A percentile compares a stretch with the other conserved stretches of the same genome.
Conservation (phyloP, 2,888 invertebrate genomes). For the Rutpela maculata region DNA sequence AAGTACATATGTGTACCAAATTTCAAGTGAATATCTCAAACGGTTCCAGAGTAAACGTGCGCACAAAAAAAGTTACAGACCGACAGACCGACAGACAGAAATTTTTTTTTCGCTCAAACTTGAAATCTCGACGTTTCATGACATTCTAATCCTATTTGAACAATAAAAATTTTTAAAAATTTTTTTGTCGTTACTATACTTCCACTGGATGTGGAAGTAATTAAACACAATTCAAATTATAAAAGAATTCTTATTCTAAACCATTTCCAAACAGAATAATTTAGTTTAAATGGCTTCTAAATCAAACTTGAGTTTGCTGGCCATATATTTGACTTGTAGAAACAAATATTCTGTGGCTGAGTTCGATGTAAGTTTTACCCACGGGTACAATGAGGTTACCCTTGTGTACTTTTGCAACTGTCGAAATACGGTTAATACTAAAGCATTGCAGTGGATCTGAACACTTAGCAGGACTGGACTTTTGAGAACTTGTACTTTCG, state of each 20-base stretch:
- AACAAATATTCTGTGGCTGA: conserved; percentile 52
- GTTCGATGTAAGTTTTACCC: conserved; percentile 58
- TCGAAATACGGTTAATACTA: conserved; percentile 51
- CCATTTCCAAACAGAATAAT: background rate
- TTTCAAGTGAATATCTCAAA: no score
- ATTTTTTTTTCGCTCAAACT: no score
- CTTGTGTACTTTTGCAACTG: conserved; percentile 53
- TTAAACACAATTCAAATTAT: no score
- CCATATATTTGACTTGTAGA: conserved; percentile 53
- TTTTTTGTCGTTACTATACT: no score
- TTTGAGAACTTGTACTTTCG: conserved; percentile 4
- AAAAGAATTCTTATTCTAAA: background rate
- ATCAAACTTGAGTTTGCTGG: conserved; percentile 5
- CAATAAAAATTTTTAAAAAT: no score
- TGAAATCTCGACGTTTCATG: no score
- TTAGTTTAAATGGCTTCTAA: conserved; percentile 3
- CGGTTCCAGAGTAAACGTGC: no score
- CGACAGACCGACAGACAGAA: no score
- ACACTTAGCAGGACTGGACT: conserved; percentile 12
- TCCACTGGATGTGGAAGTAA: no score
- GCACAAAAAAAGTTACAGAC: no score
- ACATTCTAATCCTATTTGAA: no score
- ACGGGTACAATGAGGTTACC: conserved; percentile 52
- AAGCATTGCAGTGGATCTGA: conserved; percentile 24
- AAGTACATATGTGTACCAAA: no score